Evolutionary conservation across 53 echinoderm and acorn worm species (phyloP).

Genomic region (Glandiceps talaboti): DNA sequence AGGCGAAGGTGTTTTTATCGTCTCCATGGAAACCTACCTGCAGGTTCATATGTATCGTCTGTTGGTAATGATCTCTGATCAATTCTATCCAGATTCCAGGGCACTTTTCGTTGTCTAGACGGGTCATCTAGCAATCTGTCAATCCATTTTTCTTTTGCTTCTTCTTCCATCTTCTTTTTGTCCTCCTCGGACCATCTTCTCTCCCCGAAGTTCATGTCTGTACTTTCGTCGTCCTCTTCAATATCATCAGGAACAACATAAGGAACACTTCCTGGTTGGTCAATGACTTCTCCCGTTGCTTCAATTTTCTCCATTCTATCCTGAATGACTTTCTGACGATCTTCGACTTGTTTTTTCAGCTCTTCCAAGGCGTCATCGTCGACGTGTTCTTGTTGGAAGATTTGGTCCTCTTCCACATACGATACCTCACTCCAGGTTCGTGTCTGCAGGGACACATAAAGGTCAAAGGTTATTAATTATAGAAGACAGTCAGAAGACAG

Average conservation of each 20-base stretch:
- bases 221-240: not conserved
- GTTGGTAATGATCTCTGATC: not conserved
- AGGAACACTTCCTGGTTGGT: not conserved
- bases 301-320: not conserved
- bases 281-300: not conserved
- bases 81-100: not conserved
- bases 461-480: no score
- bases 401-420: not conserved
- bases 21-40: not conserved
- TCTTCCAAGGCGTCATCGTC: not conserved
- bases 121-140: not conserved
- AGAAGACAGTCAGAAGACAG: no score
- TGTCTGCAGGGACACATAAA: not conserved
- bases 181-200: not conserved
- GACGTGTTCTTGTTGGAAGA: not conserved
- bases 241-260: no score
- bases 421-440: not conserved
- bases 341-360: not conserved
- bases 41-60: not conserved
- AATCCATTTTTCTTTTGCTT: not conserved
- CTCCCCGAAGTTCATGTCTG: not conserved
- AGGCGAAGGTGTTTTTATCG: no score
- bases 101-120: not conserved
- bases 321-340: no score
- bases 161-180: not conserved